A percentile compares a stretch with the other conserved stretches of the same genome.
phyloP scores from a whole-genome alignment of 2,113 vertebrate genomes.

The Bubo blakistoni region DNA sequence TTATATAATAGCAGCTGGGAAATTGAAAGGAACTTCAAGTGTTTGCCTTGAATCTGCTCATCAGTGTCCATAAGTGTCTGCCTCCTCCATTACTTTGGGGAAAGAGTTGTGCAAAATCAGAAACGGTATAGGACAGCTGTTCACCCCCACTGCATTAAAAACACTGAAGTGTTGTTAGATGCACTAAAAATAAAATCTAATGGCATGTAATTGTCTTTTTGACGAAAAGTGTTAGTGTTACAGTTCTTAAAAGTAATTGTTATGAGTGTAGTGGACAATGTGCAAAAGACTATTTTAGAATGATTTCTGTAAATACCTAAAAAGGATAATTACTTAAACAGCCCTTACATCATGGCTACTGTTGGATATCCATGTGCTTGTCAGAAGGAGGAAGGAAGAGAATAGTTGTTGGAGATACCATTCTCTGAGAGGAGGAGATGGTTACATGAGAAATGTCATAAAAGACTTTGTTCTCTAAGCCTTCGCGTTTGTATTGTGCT shows the following conservation, averaged over 20 bases:
- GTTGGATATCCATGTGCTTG: not conserved
- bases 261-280: accelerated
- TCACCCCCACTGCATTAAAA: not conserved
- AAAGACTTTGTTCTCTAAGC: not conserved
- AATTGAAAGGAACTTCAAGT: not conserved
- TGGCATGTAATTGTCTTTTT: not conserved
- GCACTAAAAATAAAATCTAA: not conserved
- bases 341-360: not conserved
- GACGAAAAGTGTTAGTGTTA: not conserved
- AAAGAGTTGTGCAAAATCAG: not conserved
- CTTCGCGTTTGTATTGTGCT: not conserved
- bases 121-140: not conserved
- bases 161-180: not conserved
- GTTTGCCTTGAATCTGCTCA: not conserved
- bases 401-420: not conserved
- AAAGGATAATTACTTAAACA: not conserved
- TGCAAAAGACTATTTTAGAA: not conserved
- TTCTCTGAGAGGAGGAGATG: not conserved
- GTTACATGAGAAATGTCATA: not conserved
- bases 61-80: not conserved
- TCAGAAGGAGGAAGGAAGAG: not conserved
- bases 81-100: not conserved
- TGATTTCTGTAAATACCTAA: not conserved
- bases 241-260: not conserved
- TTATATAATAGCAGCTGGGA: not conserved